These are phyloP conservation scores for Rugalucina vietnamica DNA, from an alignment of 2,888 invertebrate genomes.

Conservation along the genomic window DNA sequence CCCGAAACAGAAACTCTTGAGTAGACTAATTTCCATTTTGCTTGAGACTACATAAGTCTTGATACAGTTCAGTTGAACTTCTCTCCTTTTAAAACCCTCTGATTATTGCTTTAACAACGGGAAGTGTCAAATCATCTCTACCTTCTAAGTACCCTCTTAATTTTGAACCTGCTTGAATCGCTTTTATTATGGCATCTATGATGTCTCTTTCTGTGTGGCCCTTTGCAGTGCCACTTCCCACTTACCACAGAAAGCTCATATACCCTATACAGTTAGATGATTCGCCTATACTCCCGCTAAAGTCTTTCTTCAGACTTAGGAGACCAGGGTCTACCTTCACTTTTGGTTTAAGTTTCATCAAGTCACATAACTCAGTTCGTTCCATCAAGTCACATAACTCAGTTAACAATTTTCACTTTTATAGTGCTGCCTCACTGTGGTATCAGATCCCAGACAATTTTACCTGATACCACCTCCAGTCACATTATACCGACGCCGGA, in stretches of 20 bases:
- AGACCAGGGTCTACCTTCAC: neutral
- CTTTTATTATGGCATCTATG: constrained; percentile 23
- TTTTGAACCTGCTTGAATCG: constrained; percentile 14
- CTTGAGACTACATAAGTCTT: neutral
- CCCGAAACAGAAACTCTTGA: constrained; percentile 29
- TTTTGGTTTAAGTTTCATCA: neutral
- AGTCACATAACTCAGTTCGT: neutral
- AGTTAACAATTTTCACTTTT: no score
- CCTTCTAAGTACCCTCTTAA: constrained; percentile 43
- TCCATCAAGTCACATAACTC: neutral
- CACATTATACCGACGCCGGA: no score
- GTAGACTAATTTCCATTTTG: neutral
- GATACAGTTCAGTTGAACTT: constrained; percentile 32
- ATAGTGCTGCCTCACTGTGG: no score
- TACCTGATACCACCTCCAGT: no score
- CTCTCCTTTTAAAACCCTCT: constrained; percentile 30
- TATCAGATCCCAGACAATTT: no score
- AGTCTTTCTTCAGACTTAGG: neutral
- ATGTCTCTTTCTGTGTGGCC: constrained; percentile 21
- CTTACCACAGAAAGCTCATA: constrained; percentile 12
- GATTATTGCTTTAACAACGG: no score
- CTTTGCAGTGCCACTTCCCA: constrained; percentile 8
- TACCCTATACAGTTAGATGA: no score
- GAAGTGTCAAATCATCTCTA: neutral
- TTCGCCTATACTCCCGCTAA: neutral